Conservation (phyloP, 2,113 vertebrate species). For the Salvelinus sp. region DNA sequence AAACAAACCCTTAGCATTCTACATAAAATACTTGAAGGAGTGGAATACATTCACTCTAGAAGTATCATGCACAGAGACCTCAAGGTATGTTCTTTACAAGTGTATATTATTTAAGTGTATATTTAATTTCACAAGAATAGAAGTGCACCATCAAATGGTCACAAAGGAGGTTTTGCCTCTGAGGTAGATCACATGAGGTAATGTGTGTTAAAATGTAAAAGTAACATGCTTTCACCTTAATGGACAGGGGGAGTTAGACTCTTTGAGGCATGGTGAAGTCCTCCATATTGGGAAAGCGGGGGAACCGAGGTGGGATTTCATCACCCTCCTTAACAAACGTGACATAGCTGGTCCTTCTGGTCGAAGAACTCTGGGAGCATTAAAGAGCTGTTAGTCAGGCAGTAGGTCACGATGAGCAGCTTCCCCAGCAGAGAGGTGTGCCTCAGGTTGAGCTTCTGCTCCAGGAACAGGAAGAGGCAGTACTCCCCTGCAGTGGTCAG, state of each 20-base stretch:
- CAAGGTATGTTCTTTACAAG: constrained; percentile 76
- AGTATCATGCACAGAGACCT: constrained; percentile 95
- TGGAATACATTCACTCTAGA: constrained; percentile 89
- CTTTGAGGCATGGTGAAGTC: too few relatives aligned
- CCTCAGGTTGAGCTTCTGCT: constrained; percentile 55
- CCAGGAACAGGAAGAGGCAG: constrained; percentile 72
- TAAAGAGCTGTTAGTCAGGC: constrained; percentile 62
- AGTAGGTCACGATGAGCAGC: constrained; percentile 65
- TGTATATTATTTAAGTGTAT: too few relatives aligned
- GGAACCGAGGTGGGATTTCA: background rate
- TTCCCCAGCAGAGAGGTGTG: constrained; percentile 55
- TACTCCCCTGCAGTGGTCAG: constrained; percentile 52
- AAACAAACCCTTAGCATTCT: constrained; percentile 79
- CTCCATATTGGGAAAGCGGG: background rate
- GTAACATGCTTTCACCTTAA: background rate
- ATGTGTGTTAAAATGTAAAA: background rate
- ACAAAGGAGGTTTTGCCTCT: too few relatives aligned
- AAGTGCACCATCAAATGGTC: too few relatives aligned
- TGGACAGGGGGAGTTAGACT: background rate
- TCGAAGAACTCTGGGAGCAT: constrained; percentile 43
- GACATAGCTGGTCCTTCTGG: constrained; percentile 59
- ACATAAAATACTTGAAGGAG: constrained; percentile 84
- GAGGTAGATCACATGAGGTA: background rate
- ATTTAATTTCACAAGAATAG: too few relatives aligned
- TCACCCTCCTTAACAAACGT: constrained; percentile 30